Percentiles rank a stretch among this genome's conserved stretches.
Evolutionary conservation across 2,113 vertebrate species (phyloP).

Genomic region (Osmerus eperlanus): DNA sequence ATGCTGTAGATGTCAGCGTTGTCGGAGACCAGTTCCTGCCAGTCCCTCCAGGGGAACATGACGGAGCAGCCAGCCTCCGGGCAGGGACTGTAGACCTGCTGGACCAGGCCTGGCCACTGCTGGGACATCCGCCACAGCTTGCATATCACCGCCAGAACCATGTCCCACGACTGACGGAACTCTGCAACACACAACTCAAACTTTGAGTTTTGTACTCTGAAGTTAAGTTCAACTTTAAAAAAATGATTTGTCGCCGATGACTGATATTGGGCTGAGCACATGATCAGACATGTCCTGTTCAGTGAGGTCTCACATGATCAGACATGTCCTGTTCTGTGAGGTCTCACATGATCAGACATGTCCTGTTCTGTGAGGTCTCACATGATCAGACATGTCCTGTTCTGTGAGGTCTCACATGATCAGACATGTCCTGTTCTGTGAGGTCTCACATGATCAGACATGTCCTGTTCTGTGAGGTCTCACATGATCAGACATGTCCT

Average conservation of each 20-base stretch:
- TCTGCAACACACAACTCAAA: constrained; percentile 25
- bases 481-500: constrained; percentile 14
- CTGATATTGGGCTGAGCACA: no score
- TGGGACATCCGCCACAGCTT: constrained; percentile 44
- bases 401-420: not conserved
- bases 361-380: constrained; percentile 11
- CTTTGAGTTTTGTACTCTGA: not conserved
- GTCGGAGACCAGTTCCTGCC: constrained; percentile 25
- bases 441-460: constrained; percentile 22
- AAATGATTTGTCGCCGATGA: no score
- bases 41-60: constrained; percentile 62
- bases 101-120: constrained; percentile 64
- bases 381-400: not conserved
- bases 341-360: constrained; percentile 18
- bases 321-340: no score
- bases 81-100: constrained; percentile 56
- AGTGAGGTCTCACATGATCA: constrained; percentile 22
- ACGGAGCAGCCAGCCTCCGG: constrained; percentile 26
- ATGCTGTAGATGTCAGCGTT: not conserved
- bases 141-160: constrained; percentile 53
- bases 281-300: no score
- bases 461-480: not conserved
- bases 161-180: constrained; percentile 59
- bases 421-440: no score
- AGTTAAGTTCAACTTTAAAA: not conserved